These are phyloP conservation scores for Caenorhabditis sinica DNA, from an alignment of 2,888 invertebrate genomes.

Conservation along the genomic window DNA sequence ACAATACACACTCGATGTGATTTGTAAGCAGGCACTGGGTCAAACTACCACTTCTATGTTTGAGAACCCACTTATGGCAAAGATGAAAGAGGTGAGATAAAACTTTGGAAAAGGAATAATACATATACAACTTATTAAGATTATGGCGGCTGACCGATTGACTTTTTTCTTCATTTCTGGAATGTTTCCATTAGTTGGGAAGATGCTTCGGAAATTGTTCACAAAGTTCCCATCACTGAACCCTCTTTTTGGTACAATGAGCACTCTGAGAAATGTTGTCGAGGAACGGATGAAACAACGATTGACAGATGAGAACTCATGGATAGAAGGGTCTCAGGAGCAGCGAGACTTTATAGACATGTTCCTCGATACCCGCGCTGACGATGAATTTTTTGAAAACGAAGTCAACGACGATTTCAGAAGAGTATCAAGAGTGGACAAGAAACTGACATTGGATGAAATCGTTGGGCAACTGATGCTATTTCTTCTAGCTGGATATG, in stretches of 20 bases:
- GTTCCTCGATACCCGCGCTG: slow-evolving; percentile 74
- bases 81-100: too few species aligned
- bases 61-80: too few species aligned
- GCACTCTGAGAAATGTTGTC: slow-evolving; percentile 62
- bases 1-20: too few species aligned
- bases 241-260: slow-evolving; percentile 35
- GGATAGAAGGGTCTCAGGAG: slow-evolving; percentile 63
- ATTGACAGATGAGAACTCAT: slow-evolving; percentile 26
- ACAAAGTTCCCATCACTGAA: slow-evolving; percentile 20
- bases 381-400: slow-evolving; percentile 47
- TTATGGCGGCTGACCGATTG: slow-evolving; percentile 24
- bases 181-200: slow-evolving; percentile 5
- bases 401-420: slow-evolving; percentile 78
- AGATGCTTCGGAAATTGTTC: slow-evolving; percentile 5
- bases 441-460: slow-evolving; percentile 74
- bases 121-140: too few species aligned
- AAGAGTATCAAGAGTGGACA: slow-evolving; percentile 77
- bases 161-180: slow-evolving; percentile 10
- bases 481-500: slow-evolving; percentile 86
- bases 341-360: slow-evolving; percentile 79
- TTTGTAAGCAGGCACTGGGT: too few species aligned
- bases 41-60: too few species aligned
- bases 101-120: too few species aligned
- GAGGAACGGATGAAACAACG: slow-evolving; percentile 58
- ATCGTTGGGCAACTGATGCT: slow-evolving; percentile 84